Evolutionary conservation across 1,140 invertebrate species (phyloP), one percentile per base, ranked within the genome.

Genomic region (Argopecten irradians): DNA sequence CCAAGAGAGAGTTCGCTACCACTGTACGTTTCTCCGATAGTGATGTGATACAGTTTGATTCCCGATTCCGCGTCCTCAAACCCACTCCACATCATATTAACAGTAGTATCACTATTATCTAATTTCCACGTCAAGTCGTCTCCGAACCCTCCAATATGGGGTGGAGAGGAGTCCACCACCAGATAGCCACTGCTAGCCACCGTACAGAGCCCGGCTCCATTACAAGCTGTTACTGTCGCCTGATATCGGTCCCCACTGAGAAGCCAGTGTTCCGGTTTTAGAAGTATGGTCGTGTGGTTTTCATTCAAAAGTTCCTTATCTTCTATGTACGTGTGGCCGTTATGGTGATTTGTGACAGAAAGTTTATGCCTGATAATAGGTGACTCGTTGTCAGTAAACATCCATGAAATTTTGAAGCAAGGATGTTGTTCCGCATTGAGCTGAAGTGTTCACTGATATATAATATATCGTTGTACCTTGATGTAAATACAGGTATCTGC

Each of bases 181-280:
- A 90, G n/a, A 36, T 14, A n/a, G 35, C 43, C 41, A 87, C 46
- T 87, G 14, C 28, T 87, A 84, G 83, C 83, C 34, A 35, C 36
- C n/a, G 90, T 85, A 86, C 91, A 92, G 14, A 92, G 86, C 16
- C 87, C 88, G 9, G 90, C 91, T 36, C 84, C 89, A 46, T 92
- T 92, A 46, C 91, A 92, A 11, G 88, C 90, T 8, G 89, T 83
- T 19, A 92, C 87, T 33, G 83, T 35, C 22, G 86, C 86, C 55
- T 36, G 84, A 82, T 92, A 91, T 0, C 43, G 1, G 82, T 90
- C 89, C 0, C 92, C 92, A 86, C 89, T 88, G 35, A 34, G 36
- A 0, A 90, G 86, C 19, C 85, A 86, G 19, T 83, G 84, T 35
- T 35, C 83, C 13, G 35, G 46, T 36, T 55, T 84, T 16, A 88